phyloP scores from a whole-genome alignment of 2,888 invertebrate genomes.

The Hermaeophaga mercurialis region DNA sequence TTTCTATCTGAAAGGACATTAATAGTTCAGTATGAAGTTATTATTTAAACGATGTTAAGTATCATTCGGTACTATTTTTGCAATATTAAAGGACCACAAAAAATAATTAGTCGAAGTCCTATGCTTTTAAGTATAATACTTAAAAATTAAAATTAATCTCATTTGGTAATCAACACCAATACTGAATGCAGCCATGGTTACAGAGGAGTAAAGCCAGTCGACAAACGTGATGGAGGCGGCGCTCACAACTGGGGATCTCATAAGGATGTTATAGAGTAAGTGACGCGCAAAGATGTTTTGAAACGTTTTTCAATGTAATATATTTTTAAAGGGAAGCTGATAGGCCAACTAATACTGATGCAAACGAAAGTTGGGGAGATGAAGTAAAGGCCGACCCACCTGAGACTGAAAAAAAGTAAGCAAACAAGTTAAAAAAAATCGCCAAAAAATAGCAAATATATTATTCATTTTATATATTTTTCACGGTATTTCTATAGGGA shows the following conservation, averaged over 20 bases:
- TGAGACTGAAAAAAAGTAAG: slow-evolving; percentile 44
- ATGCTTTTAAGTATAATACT: slow-evolving; percentile 5
- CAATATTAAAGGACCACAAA: neutral
- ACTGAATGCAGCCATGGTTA: slow-evolving; percentile 61
- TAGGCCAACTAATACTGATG: slow-evolving; percentile 45
- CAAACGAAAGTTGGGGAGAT: slow-evolving; percentile 57
- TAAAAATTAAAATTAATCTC: slow-evolving; percentile 30
- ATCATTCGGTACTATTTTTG: neutral
- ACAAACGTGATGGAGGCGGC: slow-evolving; percentile 93
- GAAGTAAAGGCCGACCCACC: slow-evolving; percentile 56
- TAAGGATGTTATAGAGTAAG: slow-evolving; percentile 86
- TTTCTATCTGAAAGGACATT: neutral
- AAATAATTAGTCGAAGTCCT: slow-evolving; percentile 10
- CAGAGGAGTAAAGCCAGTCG: slow-evolving; percentile 88
- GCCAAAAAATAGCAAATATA: too few species aligned
- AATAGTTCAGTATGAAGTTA: too few species aligned
- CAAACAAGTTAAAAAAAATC: neutral
- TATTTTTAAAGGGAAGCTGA: slow-evolving; percentile 52
- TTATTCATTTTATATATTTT: slow-evolving; percentile 1
- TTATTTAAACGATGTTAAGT: neutral
- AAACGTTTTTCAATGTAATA: slow-evolving; percentile 14
- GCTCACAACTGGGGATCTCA: slow-evolving; percentile 96
- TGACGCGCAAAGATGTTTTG: slow-evolving; percentile 18
- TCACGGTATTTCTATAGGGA: too few species aligned
- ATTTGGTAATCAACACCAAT: slow-evolving; percentile 45